Conservation (phyloP, 2,888 invertebrate genomes). For the Drosophila imparisetae region DNA sequence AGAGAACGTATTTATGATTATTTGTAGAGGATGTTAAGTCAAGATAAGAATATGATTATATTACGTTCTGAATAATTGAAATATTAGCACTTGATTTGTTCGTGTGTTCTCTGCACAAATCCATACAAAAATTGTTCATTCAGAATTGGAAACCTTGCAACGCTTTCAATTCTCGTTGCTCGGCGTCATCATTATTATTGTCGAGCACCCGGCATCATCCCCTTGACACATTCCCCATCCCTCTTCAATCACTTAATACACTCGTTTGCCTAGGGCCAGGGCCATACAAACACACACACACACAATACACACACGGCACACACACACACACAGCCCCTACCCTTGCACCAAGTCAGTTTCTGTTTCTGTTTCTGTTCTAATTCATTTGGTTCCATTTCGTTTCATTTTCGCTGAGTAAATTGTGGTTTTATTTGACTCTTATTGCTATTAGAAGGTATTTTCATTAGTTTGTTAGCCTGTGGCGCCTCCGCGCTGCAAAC, state of each 20-base stretch:
- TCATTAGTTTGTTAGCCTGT: conserved; percentile 49
- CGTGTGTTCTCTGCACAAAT: neutral
- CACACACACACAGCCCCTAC: neutral
- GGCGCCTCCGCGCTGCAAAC: conserved; percentile 1
- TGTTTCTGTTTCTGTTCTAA: conserved; percentile 17
- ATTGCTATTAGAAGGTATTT: conserved; percentile 56
- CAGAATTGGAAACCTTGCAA: conserved; percentile 30
- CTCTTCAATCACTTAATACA: conserved; percentile 51
- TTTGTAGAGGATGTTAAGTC: neutral
- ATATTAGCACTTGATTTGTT: neutral
- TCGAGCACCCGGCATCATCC: conserved; percentile 3
- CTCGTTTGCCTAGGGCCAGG: conserved; percentile 56
- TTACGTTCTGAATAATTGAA: no score
- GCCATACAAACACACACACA: conserved; percentile 22
- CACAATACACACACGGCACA: neutral
- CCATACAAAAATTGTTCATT: conserved; percentile 23
- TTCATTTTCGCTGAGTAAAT: conserved; percentile 24
- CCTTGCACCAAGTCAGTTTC: neutral
- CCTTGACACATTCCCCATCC: neutral
- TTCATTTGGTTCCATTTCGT: conserved; percentile 21
- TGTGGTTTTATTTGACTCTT: conserved; percentile 56
- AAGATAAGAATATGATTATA: neutral
- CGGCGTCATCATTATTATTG: conserved; percentile 36
- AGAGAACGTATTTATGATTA: neutral
- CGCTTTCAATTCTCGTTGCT: conserved; percentile 26